Evolutionary conservation across 2,888 invertebrate species (phyloP).

Genomic region (Drosophila nr. perissopoda): DNA sequence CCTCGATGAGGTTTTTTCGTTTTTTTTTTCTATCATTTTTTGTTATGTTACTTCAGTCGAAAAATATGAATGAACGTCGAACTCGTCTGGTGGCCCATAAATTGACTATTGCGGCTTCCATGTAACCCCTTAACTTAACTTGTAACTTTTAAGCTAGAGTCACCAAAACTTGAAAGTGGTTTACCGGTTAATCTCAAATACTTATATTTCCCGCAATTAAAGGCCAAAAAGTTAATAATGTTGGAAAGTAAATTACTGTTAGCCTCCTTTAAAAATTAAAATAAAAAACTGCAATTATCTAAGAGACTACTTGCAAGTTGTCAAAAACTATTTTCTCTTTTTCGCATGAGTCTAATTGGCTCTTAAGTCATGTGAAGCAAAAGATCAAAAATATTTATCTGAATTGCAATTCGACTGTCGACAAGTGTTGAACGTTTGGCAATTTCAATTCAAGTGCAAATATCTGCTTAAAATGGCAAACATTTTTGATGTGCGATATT

Average conservation of each 20-base stretch:
- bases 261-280: too few species aligned
- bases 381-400: background rate
- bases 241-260: too few species aligned
- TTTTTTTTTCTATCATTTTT: slow-evolving; percentile 4
- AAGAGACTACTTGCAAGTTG: too few species aligned
- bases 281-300: too few species aligned
- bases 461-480: background rate
- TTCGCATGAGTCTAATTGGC: background rate
- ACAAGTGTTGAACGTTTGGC: background rate
- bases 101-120: background rate
- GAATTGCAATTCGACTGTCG: background rate
- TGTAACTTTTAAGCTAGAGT: too few species aligned
- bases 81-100: background rate
- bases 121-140: too few species aligned
- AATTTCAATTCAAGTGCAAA: slow-evolving; percentile 7
- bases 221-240: too few species aligned
- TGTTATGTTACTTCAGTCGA: background rate
- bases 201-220: too few species aligned
- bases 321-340: too few species aligned
- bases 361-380: background rate
- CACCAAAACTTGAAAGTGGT: too few species aligned
- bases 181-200: too few species aligned
- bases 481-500: background rate
- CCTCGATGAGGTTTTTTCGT: slow-evolving; percentile 47
- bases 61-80: slow-evolving; percentile 9